Evolutionary conservation across 1,140 invertebrate genomes (phyloP).

Genomic region (Leptinotarsa lineolata): DNA sequence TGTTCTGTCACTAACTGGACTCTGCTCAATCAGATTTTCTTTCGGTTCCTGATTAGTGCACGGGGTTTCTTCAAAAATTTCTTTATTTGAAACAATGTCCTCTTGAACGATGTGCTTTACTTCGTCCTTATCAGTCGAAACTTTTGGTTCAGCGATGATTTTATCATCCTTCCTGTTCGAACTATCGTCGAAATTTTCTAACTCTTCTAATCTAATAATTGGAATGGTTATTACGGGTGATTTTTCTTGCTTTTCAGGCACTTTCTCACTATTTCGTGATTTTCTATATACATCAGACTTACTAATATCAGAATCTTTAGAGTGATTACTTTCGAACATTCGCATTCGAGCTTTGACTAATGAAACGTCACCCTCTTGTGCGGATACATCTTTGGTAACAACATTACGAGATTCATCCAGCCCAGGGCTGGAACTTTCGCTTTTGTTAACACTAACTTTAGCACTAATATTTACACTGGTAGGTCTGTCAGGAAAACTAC

Average conservation of each 20-base stretch:
- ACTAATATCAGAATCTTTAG: conserved; percentile 17
- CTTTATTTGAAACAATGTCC: neutral
- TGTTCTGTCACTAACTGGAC: neutral
- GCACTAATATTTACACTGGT: conserved; percentile 38
- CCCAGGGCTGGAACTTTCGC: conserved; percentile 42
- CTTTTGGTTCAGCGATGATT: neutral
- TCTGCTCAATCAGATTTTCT: neutral
- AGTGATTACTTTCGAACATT: conserved; percentile 49
- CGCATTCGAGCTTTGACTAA: conserved; percentile 48
- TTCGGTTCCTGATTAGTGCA: neutral
- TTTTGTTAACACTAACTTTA: conserved; percentile 44
- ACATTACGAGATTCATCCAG: conserved; percentile 44
- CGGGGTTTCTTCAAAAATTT: neutral
- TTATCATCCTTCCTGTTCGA: neutral
- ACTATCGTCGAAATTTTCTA: conserved; percentile 32
- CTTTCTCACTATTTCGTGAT: conserved; percentile 32
- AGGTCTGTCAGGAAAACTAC: conserved; percentile 19
- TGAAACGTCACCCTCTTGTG: conserved; percentile 28
- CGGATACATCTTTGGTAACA: conserved; percentile 53
- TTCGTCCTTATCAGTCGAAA: conserved; percentile 3
- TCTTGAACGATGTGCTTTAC: neutral
- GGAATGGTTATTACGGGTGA: conserved; percentile 18
- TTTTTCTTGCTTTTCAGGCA: conserved; percentile 31
- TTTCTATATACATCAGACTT: conserved; percentile 45
- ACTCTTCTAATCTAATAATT: conserved; percentile 33